Evolutionary conservation across 2,888 invertebrate genomes (phyloP).

Genomic region (Euphydryas editha): DNA sequence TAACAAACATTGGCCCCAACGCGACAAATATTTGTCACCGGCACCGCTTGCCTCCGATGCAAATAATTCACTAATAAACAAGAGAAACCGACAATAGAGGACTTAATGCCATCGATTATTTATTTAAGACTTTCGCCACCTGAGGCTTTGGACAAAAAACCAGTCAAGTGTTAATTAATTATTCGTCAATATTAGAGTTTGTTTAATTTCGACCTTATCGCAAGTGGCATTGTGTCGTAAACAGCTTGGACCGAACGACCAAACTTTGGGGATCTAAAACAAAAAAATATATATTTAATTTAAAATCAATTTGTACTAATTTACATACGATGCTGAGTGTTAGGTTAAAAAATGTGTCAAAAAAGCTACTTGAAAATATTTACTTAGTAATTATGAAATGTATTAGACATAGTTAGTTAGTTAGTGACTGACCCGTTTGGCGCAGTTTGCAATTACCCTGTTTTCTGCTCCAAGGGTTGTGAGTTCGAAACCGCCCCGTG

Average conservation of each 20-base stretch:
- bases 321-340: no score
- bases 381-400: no score
- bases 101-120: conserved; percentile 76
- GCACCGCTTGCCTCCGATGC: conserved; percentile 25
- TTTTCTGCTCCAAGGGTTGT: no score
- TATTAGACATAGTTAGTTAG: no score
- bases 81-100: conserved; percentile 62
- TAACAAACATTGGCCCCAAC: neutral
- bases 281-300: conserved; percentile 7
- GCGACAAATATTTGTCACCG: conserved; percentile 8
- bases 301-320: conserved; percentile 10
- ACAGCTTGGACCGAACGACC: neutral
- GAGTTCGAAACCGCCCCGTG: no score
- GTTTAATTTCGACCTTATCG: conserved; percentile 43
- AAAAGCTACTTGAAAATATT: no score
- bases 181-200: conserved; percentile 22
- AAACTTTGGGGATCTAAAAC: conserved; percentile 1
- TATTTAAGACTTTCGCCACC: conserved; percentile 76
- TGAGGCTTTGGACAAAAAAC: conserved; percentile 69
- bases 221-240: conserved; percentile 6
- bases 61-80: conserved; percentile 47
- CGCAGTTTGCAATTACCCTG: no score
- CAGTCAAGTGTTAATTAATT: conserved; percentile 61
- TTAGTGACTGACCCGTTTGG: no score
- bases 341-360: no score